A percentile compares a stretch with the other conserved stretches of the same genome.
phyloP scores from a whole-genome alignment of 2,888 invertebrate species.

The Amaurobius ferox region DNA sequence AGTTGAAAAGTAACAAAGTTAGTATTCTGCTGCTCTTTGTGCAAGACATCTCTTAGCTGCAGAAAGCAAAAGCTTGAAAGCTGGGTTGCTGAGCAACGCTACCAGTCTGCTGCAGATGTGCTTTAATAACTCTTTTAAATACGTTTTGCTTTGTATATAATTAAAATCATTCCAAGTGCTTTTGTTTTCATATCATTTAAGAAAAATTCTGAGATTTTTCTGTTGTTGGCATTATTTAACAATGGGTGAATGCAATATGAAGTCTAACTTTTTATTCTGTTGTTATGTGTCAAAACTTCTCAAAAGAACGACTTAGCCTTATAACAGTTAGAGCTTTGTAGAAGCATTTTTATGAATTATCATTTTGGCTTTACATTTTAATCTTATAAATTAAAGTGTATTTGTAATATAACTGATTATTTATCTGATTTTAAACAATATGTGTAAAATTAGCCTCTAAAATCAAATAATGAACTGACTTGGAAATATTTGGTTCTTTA shows the following conservation, averaged over 20 bases:
- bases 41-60: constrained; percentile 13
- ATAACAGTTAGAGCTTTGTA: constrained; percentile 42
- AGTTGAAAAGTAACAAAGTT: constrained; percentile 36
- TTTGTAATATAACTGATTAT: constrained; percentile 3
- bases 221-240: neutral
- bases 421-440: neutral
- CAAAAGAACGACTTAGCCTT: constrained; percentile 22
- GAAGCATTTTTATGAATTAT: constrained; percentile 21
- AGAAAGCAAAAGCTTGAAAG: neutral
- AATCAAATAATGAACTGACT: no score
- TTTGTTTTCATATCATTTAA: neutral
- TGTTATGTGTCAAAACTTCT: neutral
- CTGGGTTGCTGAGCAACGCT: neutral
- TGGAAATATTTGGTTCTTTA: no score
- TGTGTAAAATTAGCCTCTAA: neutral
- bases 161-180: constrained; percentile 35
- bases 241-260: neutral
- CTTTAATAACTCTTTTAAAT: constrained; percentile 17
- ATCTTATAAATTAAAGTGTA: neutral
- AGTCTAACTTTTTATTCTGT: neutral
- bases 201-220: neutral
- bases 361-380: neutral
- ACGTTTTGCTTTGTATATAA: constrained; percentile 14
- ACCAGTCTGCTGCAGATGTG: constrained; percentile 15
- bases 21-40: constrained; percentile 41